Percentiles rank a stretch among this genome's conserved stretches.
These are phyloP conservation scores for Loris lydekkerianus DNA, from an alignment of 2,797 vertebrate species.

Conservation along the genomic window DNA sequence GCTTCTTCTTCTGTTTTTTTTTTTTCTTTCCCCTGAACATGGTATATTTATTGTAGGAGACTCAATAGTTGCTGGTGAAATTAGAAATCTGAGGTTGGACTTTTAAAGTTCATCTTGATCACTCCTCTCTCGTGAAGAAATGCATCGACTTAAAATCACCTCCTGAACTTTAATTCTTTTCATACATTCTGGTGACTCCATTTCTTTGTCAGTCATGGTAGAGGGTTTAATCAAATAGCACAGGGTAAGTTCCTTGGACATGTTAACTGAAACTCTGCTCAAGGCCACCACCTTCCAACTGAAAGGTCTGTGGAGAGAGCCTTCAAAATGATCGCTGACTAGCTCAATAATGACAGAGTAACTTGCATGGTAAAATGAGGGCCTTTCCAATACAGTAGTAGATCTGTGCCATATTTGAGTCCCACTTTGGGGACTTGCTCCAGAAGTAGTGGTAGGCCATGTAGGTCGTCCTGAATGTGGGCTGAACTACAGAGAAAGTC, in stretches of 20 bases:
- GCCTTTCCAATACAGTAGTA: slow-evolving; percentile 95
- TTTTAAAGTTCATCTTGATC: slow-evolving; percentile 91
- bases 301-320: slow-evolving; percentile 89
- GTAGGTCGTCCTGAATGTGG: slow-evolving; percentile 92
- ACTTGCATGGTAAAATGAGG: slow-evolving; percentile 96
- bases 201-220: slow-evolving; percentile 90
- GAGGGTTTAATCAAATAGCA: slow-evolving; percentile 92
- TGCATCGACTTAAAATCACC: slow-evolving; percentile 93
- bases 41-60: background rate
- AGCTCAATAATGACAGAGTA: slow-evolving; percentile 95
- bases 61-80: background rate
- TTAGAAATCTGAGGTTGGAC: background rate
- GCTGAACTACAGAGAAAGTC: slow-evolving; percentile 89
- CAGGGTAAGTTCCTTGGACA: slow-evolving; percentile 96
- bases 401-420: slow-evolving; percentile 95
- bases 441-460: slow-evolving; percentile 95
- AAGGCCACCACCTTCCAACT: slow-evolving; percentile 95
- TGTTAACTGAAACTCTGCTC: slow-evolving; percentile 94
- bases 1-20: too few species aligned
- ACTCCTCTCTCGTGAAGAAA: slow-evolving; percentile 93
- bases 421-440: slow-evolving; percentile 95
- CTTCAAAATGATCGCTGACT: slow-evolving; percentile 87
- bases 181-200: slow-evolving; percentile 92
- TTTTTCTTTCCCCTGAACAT: background rate
- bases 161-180: slow-evolving; percentile 93